These are phyloP conservation scores for Leptinotarsa juncta DNA, from an alignment of 2,888 invertebrate genomes.

Conservation along the genomic window DNA sequence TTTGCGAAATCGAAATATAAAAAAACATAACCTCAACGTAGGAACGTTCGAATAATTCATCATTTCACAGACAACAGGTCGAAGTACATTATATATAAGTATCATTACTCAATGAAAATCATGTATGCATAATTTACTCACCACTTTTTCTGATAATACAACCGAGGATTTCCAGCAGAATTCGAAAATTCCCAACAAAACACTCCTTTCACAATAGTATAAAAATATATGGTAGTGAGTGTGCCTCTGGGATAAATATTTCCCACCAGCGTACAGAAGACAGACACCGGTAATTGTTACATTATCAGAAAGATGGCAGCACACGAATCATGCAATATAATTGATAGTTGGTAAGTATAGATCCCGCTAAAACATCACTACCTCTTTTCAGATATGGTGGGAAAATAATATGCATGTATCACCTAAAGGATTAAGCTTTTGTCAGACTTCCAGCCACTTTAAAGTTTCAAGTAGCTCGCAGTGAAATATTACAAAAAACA, in stretches of 20 bases:
- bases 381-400: too few species aligned
- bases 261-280: neutral
- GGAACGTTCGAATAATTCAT: neutral
- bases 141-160: neutral
- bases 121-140: neutral
- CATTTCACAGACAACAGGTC: neutral
- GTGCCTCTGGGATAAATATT: neutral
- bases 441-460: too few species aligned
- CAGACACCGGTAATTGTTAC: neutral
- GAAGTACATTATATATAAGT: neutral
- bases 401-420: too few species aligned
- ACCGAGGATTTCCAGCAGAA: neutral
- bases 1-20: too few species aligned
- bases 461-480: too few species aligned
- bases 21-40: neutral
- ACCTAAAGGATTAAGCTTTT: too few species aligned
- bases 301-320: too few species aligned
- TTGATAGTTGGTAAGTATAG: too few species aligned
- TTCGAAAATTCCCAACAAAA: neutral
- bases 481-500: too few species aligned
- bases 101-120: neutral
- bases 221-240: neutral
- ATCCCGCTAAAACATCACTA: too few species aligned
- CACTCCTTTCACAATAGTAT: neutral
- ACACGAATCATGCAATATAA: too few species aligned